Conservation (phyloP, 2,797 vertebrate genomes). For the Microhierax caerulescens region DNA sequence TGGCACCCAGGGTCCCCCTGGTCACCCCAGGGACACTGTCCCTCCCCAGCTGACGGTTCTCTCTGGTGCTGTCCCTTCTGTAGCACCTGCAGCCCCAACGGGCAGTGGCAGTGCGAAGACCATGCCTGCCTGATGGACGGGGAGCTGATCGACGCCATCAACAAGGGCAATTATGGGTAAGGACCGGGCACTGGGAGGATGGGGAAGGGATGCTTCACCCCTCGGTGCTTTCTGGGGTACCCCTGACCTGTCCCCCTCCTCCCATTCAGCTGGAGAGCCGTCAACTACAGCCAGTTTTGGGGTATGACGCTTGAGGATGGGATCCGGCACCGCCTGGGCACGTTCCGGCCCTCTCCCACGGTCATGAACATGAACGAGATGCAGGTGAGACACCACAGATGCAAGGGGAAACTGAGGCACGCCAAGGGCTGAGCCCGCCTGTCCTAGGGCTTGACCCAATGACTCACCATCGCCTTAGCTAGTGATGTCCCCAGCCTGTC, state of each 20-base stretch:
- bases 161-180: constrained; percentile 88
- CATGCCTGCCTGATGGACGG: constrained; percentile 87
- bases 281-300: constrained; percentile 91
- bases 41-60: background rate
- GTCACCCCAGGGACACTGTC: background rate
- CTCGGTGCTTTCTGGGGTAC: fast-evolving
- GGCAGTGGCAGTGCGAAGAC: constrained; percentile 91
- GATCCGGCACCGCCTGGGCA: constrained; percentile 89
- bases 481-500: fast-evolving
- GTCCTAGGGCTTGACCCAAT: fast-evolving
- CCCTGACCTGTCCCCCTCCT: fast-evolving
- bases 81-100: constrained; percentile 84
- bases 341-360: constrained; percentile 84
- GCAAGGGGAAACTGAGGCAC: background rate
- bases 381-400: constrained; percentile 77
- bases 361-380: constrained; percentile 97
- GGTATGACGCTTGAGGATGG: constrained; percentile 94
- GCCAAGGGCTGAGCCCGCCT: fast-evolving
- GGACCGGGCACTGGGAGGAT: fast-evolving
- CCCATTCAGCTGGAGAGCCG: constrained; percentile 84
- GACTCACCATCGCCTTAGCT: background rate
- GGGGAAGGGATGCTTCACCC: fast-evolving
- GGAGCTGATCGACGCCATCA: constrained; percentile 85
- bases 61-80: background rate
- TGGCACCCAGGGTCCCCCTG: fast-evolving